Conservation (phyloP, 2,113 vertebrate genomes). For the Odocoileus hemionus region DNA sequence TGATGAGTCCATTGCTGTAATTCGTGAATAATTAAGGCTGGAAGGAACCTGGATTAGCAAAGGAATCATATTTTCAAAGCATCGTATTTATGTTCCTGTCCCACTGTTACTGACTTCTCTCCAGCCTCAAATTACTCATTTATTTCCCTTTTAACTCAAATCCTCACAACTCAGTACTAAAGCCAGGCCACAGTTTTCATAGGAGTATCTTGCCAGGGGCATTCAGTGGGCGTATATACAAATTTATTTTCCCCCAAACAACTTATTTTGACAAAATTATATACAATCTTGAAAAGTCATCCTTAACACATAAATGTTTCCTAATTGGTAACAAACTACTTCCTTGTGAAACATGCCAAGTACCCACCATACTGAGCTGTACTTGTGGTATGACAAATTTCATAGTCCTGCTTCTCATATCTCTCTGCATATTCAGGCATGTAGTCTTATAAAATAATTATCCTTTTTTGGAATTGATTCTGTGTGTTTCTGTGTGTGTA, state of each 20-base stretch:
- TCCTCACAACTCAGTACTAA: not conserved
- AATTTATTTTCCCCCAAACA: not conserved
- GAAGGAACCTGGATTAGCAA: not conserved
- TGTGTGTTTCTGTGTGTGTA: not conserved
- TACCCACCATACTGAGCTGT: not conserved
- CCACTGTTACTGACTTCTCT: not conserved
- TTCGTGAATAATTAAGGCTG: not conserved
- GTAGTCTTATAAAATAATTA: not conserved
- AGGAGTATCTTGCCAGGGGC: not conserved
- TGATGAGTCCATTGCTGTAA: not conserved
- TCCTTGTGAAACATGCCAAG: not conserved
- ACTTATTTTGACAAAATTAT: not conserved
- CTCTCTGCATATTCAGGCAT: not conserved
- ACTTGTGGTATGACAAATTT: not conserved
- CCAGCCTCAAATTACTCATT: not conserved
- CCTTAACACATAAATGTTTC: not conserved
- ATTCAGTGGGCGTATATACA: not conserved
- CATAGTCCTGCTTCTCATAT: not conserved
- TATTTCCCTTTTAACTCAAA: not conserved
- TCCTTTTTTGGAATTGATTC: not conserved
- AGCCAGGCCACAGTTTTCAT: not conserved
- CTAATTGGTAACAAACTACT: not conserved
- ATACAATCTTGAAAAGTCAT: not conserved
- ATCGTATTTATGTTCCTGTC: not conserved
- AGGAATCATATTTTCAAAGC: not conserved